Base-by-base conservation (phyloP, 1,140 invertebrate species). In the Bacillus rossius region DNA sequence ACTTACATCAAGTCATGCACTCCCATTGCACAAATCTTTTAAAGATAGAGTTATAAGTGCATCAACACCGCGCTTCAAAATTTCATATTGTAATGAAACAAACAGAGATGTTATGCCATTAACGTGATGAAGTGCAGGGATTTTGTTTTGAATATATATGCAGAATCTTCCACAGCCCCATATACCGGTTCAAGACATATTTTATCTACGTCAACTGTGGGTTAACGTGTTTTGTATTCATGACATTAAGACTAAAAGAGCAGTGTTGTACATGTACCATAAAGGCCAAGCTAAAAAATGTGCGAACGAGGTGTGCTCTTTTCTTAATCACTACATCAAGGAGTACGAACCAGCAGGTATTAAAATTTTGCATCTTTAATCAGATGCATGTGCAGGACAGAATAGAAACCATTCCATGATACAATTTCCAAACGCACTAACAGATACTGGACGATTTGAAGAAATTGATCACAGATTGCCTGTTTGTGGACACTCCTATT, bases 401-500 rank as follows among this genome's bases (percentile, higher is more conserved):
- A 54, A 54, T 23, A 54, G 40, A 25, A 45, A 54, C 8, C 51
- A 54, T 42, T 40, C 51, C n/a, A 41, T 54, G 29, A 41, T 54
- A 1, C 22, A 37, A n/a, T 40, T 19, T 25, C 40, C 8, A 14
- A 19, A 17, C 19, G 10, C 26, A 16, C 51, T 54, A 25, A 8
- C 2, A 40, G 38, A 42, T 22, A 4, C 1, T 42, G 38, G 34
- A 34, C 26, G 58, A 48, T 63, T 66, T 55, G 40, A 63, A 47
- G 65, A 51, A 47, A 56, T 68, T 16, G 19, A 25, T 22, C 53
- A 64, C 10, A 22, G 19, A 8, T 65, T 65, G 54, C 65, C 67
- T 1, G 37, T 62, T 8, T 3, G 60, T 34, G 67, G 65, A 37
- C 62, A 67, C 34, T 60, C 57, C 34, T 69, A 61, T 45, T 55